phyloP scores from a whole-genome alignment of 2,113 vertebrate species.

The Macrotus californicus region DNA sequence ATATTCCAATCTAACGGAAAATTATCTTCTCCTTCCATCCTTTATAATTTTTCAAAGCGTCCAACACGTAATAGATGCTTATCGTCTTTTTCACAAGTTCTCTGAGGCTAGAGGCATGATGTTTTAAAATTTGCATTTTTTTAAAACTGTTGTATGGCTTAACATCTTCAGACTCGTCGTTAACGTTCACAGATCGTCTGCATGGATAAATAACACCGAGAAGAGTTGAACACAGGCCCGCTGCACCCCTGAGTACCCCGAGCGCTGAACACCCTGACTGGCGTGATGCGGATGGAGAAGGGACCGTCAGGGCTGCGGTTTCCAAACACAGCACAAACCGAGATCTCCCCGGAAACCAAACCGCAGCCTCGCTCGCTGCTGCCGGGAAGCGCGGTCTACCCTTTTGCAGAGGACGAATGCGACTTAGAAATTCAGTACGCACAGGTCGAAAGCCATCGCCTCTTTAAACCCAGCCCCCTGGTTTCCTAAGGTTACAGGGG shows the following conservation, averaged over 20 bases:
- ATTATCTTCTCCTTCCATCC: background rate
- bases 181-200: background rate
- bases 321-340: background rate
- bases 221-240: background rate
- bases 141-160: background rate
- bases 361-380: background rate
- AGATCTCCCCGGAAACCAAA: background rate
- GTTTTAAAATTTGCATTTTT: background rate
- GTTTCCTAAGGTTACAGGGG: background rate
- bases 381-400: background rate
- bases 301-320: fast-evolving
- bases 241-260: background rate
- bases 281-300: background rate
- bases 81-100: background rate
- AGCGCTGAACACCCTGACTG: background rate
- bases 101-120: background rate
- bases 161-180: background rate
- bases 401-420: background rate
- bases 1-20: background rate
- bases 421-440: background rate
- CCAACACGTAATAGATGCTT: background rate
- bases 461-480: background rate
- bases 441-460: too few species aligned
- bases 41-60: background rate
- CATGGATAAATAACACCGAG: background rate